A percentile compares a stretch with the other conserved stretches of the same genome.
These are phyloP conservation scores for Sinhomidia bicolor DNA, from an alignment of 2,888 invertebrate genomes.

Conservation along the genomic window DNA sequence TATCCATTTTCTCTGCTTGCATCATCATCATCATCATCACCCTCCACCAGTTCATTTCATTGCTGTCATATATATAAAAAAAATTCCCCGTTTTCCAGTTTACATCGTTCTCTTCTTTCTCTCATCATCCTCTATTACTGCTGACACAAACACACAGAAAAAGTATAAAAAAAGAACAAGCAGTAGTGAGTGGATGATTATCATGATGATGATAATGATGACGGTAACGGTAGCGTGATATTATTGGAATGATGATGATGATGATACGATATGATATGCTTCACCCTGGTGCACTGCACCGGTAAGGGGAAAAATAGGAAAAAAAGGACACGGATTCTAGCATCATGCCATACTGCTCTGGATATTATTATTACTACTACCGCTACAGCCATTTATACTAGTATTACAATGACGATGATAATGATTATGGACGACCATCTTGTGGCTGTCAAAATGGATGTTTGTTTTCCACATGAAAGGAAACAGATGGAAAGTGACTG, in stretches of 20 bases:
- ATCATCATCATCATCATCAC: too few relatives aligned
- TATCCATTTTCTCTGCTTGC: background rate
- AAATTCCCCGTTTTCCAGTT: too few relatives aligned
- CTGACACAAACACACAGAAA: background rate
- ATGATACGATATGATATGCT: background rate
- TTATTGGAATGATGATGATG: background rate
- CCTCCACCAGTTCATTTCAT: background rate
- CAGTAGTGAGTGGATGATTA: background rate
- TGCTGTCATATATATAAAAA: background rate
- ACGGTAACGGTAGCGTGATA: background rate
- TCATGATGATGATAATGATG: conserved; percentile 15
- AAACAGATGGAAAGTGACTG: background rate
- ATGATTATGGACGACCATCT: conserved; percentile 4
- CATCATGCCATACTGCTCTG: background rate
- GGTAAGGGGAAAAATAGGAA: background rate
- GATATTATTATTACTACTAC: background rate
- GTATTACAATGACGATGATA: background rate
- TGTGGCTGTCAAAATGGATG: conserved; percentile 35
- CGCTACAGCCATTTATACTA: background rate
- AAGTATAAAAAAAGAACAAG: too few relatives aligned
- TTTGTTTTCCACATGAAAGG: conserved; percentile 4
- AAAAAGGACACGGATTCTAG: too few relatives aligned
- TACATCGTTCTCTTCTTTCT: background rate
- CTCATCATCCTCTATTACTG: background rate
- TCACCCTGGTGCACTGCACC: background rate